Evolutionary conservation across 2,797 vertebrate species (phyloP).

Genomic region (Sciurus vulgaris): DNA sequence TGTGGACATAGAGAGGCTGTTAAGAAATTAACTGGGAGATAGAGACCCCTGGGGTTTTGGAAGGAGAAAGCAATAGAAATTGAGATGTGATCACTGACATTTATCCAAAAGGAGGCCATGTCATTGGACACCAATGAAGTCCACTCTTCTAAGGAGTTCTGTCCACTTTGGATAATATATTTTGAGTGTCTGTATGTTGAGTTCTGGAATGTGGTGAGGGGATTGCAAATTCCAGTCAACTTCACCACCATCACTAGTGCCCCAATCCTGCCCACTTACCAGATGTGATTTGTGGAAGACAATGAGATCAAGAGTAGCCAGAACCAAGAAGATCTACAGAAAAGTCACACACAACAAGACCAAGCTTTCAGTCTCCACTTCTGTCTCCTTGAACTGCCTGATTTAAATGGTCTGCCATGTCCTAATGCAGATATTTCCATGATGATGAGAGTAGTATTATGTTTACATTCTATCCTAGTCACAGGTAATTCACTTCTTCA

Average conservation of each 20-base stretch:
- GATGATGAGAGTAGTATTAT: background rate
- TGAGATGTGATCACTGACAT: constrained; percentile 22
- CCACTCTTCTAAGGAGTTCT: background rate
- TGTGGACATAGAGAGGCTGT: background rate
- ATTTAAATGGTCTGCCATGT: background rate
- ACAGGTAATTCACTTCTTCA: background rate
- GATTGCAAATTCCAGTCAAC: background rate
- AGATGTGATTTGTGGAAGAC: background rate
- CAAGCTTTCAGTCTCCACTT: background rate
- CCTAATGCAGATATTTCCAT: background rate
- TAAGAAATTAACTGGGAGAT: background rate
- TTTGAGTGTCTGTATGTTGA: background rate
- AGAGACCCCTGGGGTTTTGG: background rate
- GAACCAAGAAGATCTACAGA: background rate
- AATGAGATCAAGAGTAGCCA: constrained; percentile 33
- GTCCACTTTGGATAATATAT: background rate
- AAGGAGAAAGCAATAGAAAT: constrained; percentile 54
- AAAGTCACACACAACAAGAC: background rate
- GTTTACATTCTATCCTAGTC: background rate
- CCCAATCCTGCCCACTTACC: background rate
- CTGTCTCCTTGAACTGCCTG: background rate
- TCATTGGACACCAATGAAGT: background rate
- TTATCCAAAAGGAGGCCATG: background rate
- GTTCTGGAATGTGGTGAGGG: background rate
- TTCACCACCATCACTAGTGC: background rate